A percentile compares a stretch with the other conserved stretches of the same genome.
phyloP scores from a whole-genome alignment of 2,888 invertebrate species.

The Autographa gamma region DNA sequence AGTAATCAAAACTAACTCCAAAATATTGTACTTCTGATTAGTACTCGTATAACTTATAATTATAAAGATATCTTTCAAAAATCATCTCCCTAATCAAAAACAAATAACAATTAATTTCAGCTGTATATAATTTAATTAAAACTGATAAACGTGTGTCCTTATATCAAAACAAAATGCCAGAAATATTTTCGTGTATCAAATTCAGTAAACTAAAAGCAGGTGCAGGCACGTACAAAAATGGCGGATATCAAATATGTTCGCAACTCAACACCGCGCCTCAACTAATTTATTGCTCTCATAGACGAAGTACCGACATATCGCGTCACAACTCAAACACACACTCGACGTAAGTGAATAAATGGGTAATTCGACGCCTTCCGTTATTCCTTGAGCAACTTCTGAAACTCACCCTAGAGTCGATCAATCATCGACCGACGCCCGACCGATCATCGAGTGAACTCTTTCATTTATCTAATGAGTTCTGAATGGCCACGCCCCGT shows the following conservation, averaged over 20 bases:
- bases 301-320: slow-evolving; percentile 66
- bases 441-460: slow-evolving; percentile 79
- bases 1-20: no score
- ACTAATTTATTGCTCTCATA: slow-evolving; percentile 73
- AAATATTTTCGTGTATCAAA: background rate
- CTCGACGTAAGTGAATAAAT: slow-evolving; percentile 81
- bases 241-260: slow-evolving; percentile 23
- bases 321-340: slow-evolving; percentile 77
- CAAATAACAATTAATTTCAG: no score
- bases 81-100: no score
- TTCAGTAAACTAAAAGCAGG: background rate
- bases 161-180: no score
- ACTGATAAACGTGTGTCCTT: no score
- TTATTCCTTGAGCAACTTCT: slow-evolving; percentile 67
- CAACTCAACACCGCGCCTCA: slow-evolving; percentile 51
- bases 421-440: slow-evolving; percentile 60
- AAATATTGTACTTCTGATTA: no score
- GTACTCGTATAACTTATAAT: no score
- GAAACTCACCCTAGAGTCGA: slow-evolving; percentile 58
- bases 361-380: slow-evolving; percentile 74
- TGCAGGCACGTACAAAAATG: background rate
- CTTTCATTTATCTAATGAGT: slow-evolving; percentile 87
- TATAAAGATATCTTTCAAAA: no score
- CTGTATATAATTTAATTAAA: no score
- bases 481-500: slow-evolving; percentile 59